Base-by-base conservation (phyloP, 2,113 vertebrate species). In the Crypturellus undulatus region DNA sequence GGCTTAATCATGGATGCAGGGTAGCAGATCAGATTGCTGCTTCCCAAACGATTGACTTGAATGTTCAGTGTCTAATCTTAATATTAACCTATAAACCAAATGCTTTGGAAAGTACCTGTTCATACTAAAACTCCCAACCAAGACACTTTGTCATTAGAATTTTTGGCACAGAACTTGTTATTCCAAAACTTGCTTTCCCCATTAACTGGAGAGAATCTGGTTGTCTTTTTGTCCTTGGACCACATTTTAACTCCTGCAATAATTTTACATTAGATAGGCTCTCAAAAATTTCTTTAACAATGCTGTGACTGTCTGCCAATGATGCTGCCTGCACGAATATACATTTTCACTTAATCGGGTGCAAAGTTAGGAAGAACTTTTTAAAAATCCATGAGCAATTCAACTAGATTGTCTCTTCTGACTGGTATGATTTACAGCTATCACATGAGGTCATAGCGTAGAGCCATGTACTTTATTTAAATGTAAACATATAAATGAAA, bases 1-100 rank as follows among this genome's bases (percentile, higher is more conserved):
- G 72, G 65, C 40, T 92, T 82, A 76, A 47, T 30, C 20, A 12
- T 2, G 7, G 36, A 24, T 67, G 52, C 79, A 69, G n/a, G 59
- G 68, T 62, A 86, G 65, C 79, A 59, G 32, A 89, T 30, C 43
- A 88, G 32, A 77, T 11, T 71, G 22, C 10, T 71, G 34, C 56
- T 90, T 84, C 76, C 60, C 19, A 65, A 72, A 7, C 13, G 25
- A 26, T 22, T 85, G 71, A 60, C 42, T 85, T 87, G 84, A 91
- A 92, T 58, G 47, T 79, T 64, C 85, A 89, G 28, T 79, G 58
- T 52, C 72, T 72, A 54, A 84, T 92, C 95, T 90, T 97, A 90
- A 91, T 92, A 95, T 90, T 96, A 94, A 94, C 86, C 83, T 87
- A 75, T 84, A 79, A 76, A 89, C 79, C 63, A 89, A 87, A 82